A percentile compares a stretch with the other conserved stretches of the same genome.
Conservation (phyloP, 2,797 vertebrate genomes). For the Sylvilagus floridanus region DNA sequence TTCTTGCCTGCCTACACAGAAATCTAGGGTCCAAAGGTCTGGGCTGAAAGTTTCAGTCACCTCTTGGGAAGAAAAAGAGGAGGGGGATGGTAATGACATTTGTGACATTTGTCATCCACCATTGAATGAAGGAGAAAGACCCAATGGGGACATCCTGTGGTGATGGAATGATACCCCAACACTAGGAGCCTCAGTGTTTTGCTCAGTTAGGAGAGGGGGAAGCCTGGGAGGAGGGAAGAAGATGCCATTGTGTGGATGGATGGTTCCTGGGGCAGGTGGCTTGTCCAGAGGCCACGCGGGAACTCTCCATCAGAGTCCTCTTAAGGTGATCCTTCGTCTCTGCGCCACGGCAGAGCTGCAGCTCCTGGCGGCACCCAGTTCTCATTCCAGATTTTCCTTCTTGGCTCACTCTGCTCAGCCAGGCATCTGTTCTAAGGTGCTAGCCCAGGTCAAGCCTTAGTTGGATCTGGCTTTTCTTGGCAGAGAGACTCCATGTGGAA, state of each 20-base stretch:
- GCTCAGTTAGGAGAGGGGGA: constrained; percentile 7
- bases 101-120: neutral
- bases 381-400: neutral
- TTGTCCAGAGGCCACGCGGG: too few relatives aligned
- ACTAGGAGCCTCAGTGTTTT: neutral
- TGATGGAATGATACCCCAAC: neutral
- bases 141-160: neutral
- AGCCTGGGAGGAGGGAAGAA: neutral
- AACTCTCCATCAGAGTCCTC: neutral
- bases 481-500: constrained; percentile 41
- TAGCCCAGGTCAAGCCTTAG: neutral
- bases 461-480: neutral
- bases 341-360: neutral
- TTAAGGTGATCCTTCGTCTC: neutral
- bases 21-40: constrained; percentile 39
- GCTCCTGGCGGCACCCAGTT: neutral
- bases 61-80: constrained; percentile 12
- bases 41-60: constrained; percentile 63
- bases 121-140: neutral
- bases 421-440: neutral
- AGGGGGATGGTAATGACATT: neutral
- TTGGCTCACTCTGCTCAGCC: neutral
- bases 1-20: constrained; percentile 49
- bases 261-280: neutral
- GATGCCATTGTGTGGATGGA: neutral